Evolutionary conservation across 1,140 invertebrate species (phyloP).

Genomic region (Drosophila aff.): DNA sequence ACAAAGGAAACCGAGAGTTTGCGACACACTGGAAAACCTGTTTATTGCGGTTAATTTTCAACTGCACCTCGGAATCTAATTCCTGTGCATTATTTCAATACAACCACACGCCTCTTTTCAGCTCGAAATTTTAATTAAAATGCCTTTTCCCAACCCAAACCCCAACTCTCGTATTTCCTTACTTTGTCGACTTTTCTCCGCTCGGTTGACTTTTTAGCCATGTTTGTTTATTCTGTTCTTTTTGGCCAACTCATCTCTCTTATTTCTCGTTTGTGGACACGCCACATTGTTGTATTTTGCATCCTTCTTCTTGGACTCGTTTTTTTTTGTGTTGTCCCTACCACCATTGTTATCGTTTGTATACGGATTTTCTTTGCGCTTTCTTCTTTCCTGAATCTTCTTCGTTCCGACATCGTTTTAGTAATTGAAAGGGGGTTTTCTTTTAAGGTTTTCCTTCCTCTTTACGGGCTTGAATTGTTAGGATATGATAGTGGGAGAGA

Average conservation of each 20-base stretch:
- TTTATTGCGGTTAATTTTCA: constrained; percentile 5
- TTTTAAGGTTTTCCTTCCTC: constrained; percentile 9
- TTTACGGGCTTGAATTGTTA: background rate
- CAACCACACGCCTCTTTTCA: background rate
- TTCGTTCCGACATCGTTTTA: constrained; percentile 14
- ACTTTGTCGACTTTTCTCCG: background rate
- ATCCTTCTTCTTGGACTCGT: constrained; percentile 12
- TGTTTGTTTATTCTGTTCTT: constrained; percentile 12
- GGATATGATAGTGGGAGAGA: background rate
- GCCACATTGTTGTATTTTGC: constrained; percentile 18
- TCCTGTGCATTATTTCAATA: constrained; percentile 4
- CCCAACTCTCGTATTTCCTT: no score
- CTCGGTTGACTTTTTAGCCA: constrained; percentile 16
- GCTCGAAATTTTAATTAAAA: constrained; percentile 13
- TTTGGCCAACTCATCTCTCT: constrained; percentile 18
- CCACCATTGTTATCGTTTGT: constrained; percentile 17
- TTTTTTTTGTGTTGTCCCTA: constrained; percentile 3
- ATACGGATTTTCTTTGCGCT: constrained; percentile 5
- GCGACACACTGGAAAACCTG: background rate
- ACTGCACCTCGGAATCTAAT: background rate
- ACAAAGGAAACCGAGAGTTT: background rate
- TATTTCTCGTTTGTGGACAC: constrained; percentile 10
- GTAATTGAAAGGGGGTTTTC: constrained; percentile 6
- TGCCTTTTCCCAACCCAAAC: background rate
- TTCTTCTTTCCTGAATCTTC: background rate